Conservation (phyloP, 2,888 invertebrate genomes). For the Tachina fera region DNA sequence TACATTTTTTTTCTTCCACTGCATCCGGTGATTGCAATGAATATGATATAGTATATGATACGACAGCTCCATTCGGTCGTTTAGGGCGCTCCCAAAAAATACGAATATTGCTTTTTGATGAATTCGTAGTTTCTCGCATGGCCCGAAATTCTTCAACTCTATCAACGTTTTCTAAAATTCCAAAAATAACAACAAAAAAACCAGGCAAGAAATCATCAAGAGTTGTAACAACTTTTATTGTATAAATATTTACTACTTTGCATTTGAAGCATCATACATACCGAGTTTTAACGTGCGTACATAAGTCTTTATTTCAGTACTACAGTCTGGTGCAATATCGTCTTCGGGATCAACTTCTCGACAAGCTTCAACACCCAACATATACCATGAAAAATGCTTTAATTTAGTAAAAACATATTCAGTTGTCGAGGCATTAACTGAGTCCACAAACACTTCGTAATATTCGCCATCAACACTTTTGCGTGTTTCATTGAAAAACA, state of each 20-base stretch:
- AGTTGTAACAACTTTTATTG: not conserved
- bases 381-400: slow-evolving; percentile 91
- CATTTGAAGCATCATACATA: slow-evolving; percentile 72
- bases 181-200: not conserved
- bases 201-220: not conserved
- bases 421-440: slow-evolving; percentile 78
- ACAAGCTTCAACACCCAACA: slow-evolving; percentile 90
- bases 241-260: not conserved
- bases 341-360: slow-evolving; percentile 86
- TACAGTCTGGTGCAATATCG: slow-evolving; percentile 83
- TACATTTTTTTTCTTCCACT: slow-evolving; percentile 88
- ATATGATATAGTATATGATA: slow-evolving; percentile 92
- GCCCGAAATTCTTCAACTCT: slow-evolving; percentile 84
- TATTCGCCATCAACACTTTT: slow-evolving; percentile 72
- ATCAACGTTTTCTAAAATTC: slow-evolving; percentile 87
- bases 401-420: slow-evolving; percentile 86
- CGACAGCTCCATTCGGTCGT: slow-evolving; percentile 94
- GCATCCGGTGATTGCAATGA: slow-evolving; percentile 85
- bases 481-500: slow-evolving; percentile 78
- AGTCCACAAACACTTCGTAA: slow-evolving; percentile 73
- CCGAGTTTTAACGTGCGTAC: slow-evolving; percentile 84
- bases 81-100: slow-evolving; percentile 92
- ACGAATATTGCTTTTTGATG: slow-evolving; percentile 85
- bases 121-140: slow-evolving; percentile 78
- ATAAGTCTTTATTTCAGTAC: slow-evolving; percentile 83